phyloP scores from a whole-genome alignment of 1,140 invertebrate genomes.

The Frieseomelitta varia region DNA sequence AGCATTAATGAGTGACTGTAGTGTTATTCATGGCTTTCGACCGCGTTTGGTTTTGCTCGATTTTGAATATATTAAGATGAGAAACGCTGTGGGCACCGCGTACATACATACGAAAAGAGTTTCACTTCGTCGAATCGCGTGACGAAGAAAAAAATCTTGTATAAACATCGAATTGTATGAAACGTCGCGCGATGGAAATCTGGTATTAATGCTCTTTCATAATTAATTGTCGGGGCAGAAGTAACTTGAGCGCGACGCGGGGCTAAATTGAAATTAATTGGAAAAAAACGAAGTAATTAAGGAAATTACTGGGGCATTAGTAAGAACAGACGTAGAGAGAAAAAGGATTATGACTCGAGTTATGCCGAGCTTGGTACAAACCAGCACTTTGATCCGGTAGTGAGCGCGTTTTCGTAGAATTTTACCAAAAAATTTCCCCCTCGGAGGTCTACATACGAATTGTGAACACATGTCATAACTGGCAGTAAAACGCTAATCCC shows the following conservation, averaged over 20 bases:
- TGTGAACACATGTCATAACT: not conserved
- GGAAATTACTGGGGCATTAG: slow-evolving; percentile 28
- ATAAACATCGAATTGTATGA: not conserved
- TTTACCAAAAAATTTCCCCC: not conserved
- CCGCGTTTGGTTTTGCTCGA: slow-evolving; percentile 7
- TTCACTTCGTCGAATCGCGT: not conserved
- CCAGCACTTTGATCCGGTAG: not conserved
- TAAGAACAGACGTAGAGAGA: not conserved
- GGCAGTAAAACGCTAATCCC: not conserved
- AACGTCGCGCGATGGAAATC: not conserved
- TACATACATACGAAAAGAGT: too few species aligned
- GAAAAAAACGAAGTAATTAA: slow-evolving; percentile 6
- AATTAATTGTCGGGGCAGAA: too few species aligned
- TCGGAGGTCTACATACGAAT: not conserved
- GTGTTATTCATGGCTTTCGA: slow-evolving; percentile 14
- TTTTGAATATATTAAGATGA: not conserved
- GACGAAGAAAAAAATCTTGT: not conserved
- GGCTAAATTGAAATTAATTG: not conserved
- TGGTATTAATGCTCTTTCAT: not conserved
- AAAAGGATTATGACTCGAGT: not conserved
- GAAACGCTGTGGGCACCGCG: not conserved
- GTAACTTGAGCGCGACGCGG: not conserved
- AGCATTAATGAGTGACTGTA: slow-evolving; percentile 17
- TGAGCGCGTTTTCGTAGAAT: not conserved
- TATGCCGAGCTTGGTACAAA: not conserved